Evolutionary conservation across 2,113 vertebrate species (phyloP), one percentile per base, ranked within the genome.

Genomic region (Phoxinus phoxinus): DNA sequence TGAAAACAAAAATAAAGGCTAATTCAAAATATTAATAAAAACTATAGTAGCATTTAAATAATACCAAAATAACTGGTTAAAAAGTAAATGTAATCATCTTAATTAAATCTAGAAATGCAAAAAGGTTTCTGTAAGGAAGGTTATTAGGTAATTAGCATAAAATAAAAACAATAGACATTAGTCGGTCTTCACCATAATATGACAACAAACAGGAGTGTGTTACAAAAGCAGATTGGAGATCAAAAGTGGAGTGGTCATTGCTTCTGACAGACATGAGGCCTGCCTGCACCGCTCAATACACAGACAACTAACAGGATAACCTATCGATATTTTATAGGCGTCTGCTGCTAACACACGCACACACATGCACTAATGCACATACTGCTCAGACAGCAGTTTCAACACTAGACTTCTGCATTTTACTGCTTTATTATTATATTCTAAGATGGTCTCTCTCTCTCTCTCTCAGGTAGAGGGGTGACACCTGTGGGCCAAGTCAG

Each of bases 401-500:
- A 25, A 77, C 48, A 46, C 51, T 44, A 51, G 9, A 48, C 71
- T 9, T 74, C 2, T 6, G 67, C 32, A 23, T 37, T 71, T n/a
- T 41, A 72, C 35, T 41, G 69, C 21, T 41, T 72, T 41, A 11
- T 72, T 41, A 11, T 72, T 21, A 72, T 72, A 41, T 72, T 41
- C 35, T 5, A 41, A 72, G 35, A 72, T 59, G 69, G 8, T 59
- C 65, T 83, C 41, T 30, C 25, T 67, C 56, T 86, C 23, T 56
- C n/a, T 2, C 67, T 84, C 86, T 61, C 63, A 63, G 80, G 35
- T 61, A 74, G 44, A 71, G 51, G 27, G 61, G 84, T 76, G 83
- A 65, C 41, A 77, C 69, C 56, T 76, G 83, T 84, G 53, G 82
- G 71, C 30, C 78, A 81, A 78, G 77, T 73, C 25, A 51, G 58